phyloP scores from a whole-genome alignment of 2,797 vertebrate genomes.

The Nothura maculosa region DNA sequence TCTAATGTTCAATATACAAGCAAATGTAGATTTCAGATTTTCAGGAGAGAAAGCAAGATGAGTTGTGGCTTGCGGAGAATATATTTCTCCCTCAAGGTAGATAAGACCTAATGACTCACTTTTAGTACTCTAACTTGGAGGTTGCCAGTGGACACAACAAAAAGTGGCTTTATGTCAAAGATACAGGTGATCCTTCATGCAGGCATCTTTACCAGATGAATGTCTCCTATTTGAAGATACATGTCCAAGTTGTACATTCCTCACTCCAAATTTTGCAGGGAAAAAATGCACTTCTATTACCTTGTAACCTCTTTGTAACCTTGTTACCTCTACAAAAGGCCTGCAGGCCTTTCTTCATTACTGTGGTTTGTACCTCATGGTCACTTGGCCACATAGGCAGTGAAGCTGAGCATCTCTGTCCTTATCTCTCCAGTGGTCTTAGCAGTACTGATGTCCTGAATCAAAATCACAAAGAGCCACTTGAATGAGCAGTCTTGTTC shows the following conservation, averaged over 20 bases:
- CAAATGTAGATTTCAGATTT: background rate
- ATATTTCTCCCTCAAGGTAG: background rate
- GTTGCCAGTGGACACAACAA: background rate
- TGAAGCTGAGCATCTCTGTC: background rate
- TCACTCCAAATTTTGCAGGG: rapidly evolving
- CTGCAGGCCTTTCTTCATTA: background rate
- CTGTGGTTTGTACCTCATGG: background rate
- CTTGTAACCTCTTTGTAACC: background rate
- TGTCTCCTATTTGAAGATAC: background rate
- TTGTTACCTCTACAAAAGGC: background rate
- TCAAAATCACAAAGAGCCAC: background rate
- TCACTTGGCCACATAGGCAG: background rate
- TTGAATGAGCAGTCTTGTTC: background rate
- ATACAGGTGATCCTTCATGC: background rate
- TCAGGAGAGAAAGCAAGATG: background rate
- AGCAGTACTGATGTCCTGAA: background rate
- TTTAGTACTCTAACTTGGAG: background rate
- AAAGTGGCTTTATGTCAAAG: background rate
- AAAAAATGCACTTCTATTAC: background rate
- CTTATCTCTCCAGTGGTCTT: background rate
- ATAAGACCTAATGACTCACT: background rate
- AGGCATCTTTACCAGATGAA: background rate
- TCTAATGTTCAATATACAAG: background rate
- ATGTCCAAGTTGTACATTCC: rapidly evolving
- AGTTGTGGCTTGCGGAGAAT: background rate